Base-by-base conservation (phyloP, 2,113 vertebrate species). In the Collichthys lucidus region DNA sequence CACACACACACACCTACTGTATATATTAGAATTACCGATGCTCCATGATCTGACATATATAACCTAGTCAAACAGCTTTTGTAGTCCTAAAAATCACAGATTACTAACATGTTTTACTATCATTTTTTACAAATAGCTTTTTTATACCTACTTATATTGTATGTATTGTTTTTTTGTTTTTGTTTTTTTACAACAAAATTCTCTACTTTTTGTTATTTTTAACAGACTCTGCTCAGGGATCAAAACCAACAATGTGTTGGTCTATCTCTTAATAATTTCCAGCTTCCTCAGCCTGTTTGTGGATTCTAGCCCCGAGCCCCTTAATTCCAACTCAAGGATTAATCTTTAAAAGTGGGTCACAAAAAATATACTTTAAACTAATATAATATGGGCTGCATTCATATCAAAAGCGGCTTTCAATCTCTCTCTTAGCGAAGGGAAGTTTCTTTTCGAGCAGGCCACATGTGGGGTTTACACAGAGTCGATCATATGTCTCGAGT, bases 311-410 rank as follows among this genome's bases (percentile, higher is more conserved):
- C 59, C 29, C 19, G 22, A 40, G 59, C 4, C 15, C 24, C 26
- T 35, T 61, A 9, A 46, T 49, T 60, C 56, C 44, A 4, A 73
- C 19, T 73, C 2, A 20, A 71, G 11, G 59, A 24, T 72, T 20
- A 22, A 57, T 59, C 35, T 72, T 57, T 59, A 71, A 73, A 73
- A 57, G 46, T 8, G 2, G 63, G 63, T 47, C 42, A 64, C 6
- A 0, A 24, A 46, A 46, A 46, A 64, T 46, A 24, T 16, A 16
- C 40, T 24, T n/a, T 42, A 10, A 42, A 42, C 10, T 3, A 40
- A 40, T n/a, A 17, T 61, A 61, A 61, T n/a, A 40, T 20, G 17
- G 10, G 10, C 8, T 14, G 20, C 61, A 42, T 63, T 44, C 35
- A 63, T n/a, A 7, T 65, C 35, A n/a, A 63, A 63, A 14, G 19